phyloP scores from a whole-genome alignment of 2,888 invertebrate genomes.

The Drosophila lacicola region DNA sequence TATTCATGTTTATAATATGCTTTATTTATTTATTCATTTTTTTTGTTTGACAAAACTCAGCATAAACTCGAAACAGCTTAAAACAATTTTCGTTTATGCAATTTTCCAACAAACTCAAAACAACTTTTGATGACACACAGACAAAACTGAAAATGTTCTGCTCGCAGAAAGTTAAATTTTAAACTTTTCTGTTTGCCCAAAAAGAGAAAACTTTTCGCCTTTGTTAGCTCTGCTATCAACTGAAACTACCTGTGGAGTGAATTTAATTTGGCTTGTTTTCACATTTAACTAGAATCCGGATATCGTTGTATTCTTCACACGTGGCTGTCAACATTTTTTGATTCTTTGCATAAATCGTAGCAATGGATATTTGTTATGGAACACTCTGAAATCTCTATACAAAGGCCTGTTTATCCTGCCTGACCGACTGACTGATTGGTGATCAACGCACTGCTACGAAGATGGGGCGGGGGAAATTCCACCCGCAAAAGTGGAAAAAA shows the following conservation, averaged over 20 bases:
- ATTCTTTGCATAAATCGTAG: background rate
- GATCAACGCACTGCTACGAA: no score
- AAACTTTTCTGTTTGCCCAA: conserved; percentile 34
- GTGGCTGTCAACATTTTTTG: conserved; percentile 15
- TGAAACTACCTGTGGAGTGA: conserved; percentile 46
- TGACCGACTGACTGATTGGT: no score
- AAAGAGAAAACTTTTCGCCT: conserved; percentile 25
- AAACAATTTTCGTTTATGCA: conserved; percentile 29
- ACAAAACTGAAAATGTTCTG: conserved; percentile 27
- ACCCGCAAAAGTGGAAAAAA: no score
- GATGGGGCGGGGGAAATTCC: no score
- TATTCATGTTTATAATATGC: background rate
- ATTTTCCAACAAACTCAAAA: conserved; percentile 32
- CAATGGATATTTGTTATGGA: background rate
- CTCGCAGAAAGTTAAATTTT: conserved; percentile 28
- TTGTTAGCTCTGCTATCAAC: conserved; percentile 22
- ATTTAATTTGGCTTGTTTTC: conserved; percentile 41
- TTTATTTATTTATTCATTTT: conserved; percentile 1
- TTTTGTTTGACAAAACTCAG: conserved; percentile 6
- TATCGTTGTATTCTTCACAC: conserved; percentile 18
- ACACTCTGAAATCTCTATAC: background rate
- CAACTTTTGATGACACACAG: conserved; percentile 31
- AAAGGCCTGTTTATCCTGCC: no score
- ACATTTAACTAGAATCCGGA: conserved; percentile 15
- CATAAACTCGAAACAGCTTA: conserved; percentile 23